These are phyloP conservation scores for Megaceryle alcyon DNA, from an alignment of 2,797 vertebrate species.

Conservation along the genomic window DNA sequence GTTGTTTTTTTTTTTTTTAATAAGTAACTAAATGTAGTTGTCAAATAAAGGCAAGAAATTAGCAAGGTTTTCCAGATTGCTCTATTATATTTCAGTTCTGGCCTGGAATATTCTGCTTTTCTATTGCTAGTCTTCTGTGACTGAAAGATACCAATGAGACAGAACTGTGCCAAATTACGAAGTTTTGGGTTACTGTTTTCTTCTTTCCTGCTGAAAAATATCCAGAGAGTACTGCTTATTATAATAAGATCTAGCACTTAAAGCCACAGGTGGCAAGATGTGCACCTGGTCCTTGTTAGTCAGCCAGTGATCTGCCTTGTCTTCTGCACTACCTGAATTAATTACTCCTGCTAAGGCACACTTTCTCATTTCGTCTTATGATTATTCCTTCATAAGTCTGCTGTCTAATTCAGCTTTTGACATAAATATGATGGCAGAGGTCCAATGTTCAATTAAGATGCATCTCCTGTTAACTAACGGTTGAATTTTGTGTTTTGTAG, in stretches of 20 bases:
- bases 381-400: not conserved
- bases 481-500: constrained; percentile 21
- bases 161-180: not conserved
- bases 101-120: not conserved
- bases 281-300: not conserved
- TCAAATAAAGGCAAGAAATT: not conserved
- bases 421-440: constrained; percentile 38
- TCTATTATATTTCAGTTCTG: not conserved
- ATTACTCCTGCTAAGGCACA: not conserved
- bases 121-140: not conserved
- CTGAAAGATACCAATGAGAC: not conserved
- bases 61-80: not conserved
- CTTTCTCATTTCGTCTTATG: not conserved
- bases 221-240: not conserved
- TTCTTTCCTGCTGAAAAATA: not conserved
- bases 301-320: not conserved
- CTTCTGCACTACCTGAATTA: not conserved
- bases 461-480: constrained; percentile 40
- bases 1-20: too few species aligned
- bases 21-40: not conserved
- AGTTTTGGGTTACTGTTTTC: not conserved
- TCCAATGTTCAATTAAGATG: constrained; percentile 51
- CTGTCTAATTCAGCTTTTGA: constrained; percentile 43
- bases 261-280: not conserved
- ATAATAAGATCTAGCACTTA: not conserved